These are phyloP conservation scores for Forbesichthys agassizii DNA, from an alignment of 2,113 vertebrate genomes.

Conservation along the genomic window DNA sequence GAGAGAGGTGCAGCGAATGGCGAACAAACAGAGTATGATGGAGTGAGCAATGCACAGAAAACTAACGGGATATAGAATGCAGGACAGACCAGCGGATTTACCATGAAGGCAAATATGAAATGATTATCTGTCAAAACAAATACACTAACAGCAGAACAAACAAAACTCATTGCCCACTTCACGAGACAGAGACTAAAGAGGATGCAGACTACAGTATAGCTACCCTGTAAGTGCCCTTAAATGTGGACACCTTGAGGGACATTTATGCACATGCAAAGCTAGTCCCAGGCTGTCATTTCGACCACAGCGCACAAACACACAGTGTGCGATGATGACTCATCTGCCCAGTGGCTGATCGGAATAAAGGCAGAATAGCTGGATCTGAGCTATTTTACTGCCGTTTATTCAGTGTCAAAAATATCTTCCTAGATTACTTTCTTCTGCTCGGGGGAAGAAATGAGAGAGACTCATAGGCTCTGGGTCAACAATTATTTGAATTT, in stretches of 20 bases:
- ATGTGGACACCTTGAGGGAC: conserved; percentile 2
- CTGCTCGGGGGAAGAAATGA: not conserved
- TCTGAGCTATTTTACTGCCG: conserved; percentile 29
- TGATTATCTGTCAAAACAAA: conserved; percentile 29
- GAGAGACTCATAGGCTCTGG: not conserved
- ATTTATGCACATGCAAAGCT: conserved; percentile 32
- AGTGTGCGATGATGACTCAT: conserved; percentile 27
- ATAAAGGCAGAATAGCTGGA: conserved; percentile 34
- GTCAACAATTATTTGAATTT: conserved; percentile 1
- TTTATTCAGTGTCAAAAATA: conserved; percentile 32
- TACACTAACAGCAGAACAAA: conserved; percentile 13
- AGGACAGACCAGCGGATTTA: not conserved
- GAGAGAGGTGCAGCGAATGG: conserved; percentile 19
- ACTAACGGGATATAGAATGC: conserved; percentile 3
- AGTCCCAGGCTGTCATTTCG: conserved; percentile 30
- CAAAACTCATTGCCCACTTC: no score
- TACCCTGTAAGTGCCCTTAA: not conserved
- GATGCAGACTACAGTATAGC: conserved; percentile 7
- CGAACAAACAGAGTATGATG: conserved; percentile 20
- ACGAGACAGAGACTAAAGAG: conserved; percentile 12
- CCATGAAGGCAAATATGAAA: not conserved
- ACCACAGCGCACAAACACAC: conserved; percentile 10
- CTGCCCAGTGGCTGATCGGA: conserved; percentile 39
- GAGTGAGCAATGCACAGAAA: not conserved
- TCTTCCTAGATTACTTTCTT: not conserved